phyloP scores from a whole-genome alignment of 2,113 vertebrate species.

The Galemys pyrenaicus region DNA sequence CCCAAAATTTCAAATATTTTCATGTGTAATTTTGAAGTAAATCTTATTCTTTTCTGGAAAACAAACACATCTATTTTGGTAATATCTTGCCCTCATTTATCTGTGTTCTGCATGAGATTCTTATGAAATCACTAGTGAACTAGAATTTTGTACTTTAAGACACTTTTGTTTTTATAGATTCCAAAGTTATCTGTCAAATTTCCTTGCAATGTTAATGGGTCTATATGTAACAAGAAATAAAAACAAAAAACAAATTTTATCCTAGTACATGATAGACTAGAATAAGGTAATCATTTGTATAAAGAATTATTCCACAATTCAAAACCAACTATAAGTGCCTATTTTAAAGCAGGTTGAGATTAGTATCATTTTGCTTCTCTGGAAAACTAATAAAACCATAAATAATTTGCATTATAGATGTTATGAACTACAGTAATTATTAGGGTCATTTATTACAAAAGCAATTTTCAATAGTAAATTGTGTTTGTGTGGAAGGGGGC shows the following conservation, averaged over 20 bases:
- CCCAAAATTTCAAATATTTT: conserved; percentile 44
- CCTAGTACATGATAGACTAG: background rate
- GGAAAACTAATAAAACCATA: background rate
- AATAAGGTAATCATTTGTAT: conserved; percentile 13
- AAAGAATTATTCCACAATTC: background rate
- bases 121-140: background rate
- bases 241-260: background rate
- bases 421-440: background rate
- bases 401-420: background rate
- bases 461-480: conserved; percentile 37
- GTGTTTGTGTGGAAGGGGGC: background rate
- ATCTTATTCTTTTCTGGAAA: conserved; percentile 23
- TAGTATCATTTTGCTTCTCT: background rate
- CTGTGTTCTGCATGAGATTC: background rate
- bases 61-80: background rate
- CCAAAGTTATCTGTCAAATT: conserved; percentile 14
- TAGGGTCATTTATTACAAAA: conserved; percentile 16
- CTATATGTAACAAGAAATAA: background rate
- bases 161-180: background rate
- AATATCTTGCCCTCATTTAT: background rate
- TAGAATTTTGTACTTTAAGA: conserved; percentile 15
- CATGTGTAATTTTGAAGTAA: background rate
- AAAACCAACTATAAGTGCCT: conserved; percentile 26
- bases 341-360: background rate
- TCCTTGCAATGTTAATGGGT: background rate